phyloP scores from a whole-genome alignment of 2,113 vertebrate genomes.

The Paratilapia polleni region DNA sequence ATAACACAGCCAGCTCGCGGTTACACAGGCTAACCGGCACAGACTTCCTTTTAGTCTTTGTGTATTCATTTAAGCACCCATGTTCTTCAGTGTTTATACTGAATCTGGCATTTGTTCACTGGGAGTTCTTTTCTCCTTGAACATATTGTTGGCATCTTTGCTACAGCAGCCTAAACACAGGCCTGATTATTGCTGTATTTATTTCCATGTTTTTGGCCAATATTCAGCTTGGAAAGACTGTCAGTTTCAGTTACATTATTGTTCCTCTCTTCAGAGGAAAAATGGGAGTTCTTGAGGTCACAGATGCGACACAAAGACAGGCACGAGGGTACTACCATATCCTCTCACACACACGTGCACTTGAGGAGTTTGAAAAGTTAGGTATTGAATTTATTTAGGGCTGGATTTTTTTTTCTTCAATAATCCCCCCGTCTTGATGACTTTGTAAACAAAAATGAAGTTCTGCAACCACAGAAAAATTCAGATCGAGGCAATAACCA shows the following conservation, averaged over 20 bases:
- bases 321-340: slow-evolving; percentile 27
- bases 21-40: slow-evolving; percentile 14
- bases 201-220: slow-evolving; percentile 51
- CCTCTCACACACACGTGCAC: neutral
- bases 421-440: slow-evolving; percentile 41
- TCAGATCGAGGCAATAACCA: slow-evolving; percentile 4
- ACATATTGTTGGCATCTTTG: slow-evolving; percentile 48
- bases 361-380: slow-evolving; percentile 13
- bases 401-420: neutral
- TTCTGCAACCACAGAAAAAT: slow-evolving; percentile 11
- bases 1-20: slow-evolving; percentile 8
- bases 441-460: slow-evolving; percentile 49
- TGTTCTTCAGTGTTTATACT: slow-evolving; percentile 33
- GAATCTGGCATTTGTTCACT: slow-evolving; percentile 36
- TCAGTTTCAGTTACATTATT: slow-evolving; percentile 46
- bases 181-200: slow-evolving; percentile 41
- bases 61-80: slow-evolving; percentile 17
- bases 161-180: slow-evolving; percentile 40
- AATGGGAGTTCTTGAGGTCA: neutral
- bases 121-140: slow-evolving; percentile 29
- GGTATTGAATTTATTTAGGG: slow-evolving; percentile 39
- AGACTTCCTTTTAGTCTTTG: slow-evolving; percentile 12
- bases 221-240: slow-evolving; percentile 43
- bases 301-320: slow-evolving; percentile 20
- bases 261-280: slow-evolving; percentile 14